A percentile compares a stretch with the other conserved stretches of the same genome.
These are phyloP conservation scores for Empis livida DNA, from an alignment of 2,888 invertebrate genomes.

Conservation along the genomic window DNA sequence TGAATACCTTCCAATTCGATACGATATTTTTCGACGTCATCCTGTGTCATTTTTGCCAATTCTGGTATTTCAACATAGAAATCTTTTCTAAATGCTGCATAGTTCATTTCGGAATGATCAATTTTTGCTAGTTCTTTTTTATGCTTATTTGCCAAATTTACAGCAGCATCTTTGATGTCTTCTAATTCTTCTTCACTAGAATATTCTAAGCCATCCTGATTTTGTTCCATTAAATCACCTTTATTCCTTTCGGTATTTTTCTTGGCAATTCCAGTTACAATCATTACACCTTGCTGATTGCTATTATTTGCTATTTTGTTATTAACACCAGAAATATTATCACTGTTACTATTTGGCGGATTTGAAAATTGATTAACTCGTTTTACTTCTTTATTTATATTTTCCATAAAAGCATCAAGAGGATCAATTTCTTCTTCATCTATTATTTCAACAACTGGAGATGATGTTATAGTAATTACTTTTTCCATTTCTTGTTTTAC, in stretches of 20 bases:
- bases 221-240: constrained; percentile 98
- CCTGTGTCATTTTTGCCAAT: constrained; percentile 76
- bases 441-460: constrained; percentile 27
- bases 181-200: constrained; percentile 95
- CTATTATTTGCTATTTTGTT: constrained; percentile 26
- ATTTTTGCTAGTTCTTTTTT: constrained; percentile 86
- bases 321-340: constrained; percentile 23
- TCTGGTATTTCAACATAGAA: constrained; percentile 98
- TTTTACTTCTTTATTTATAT: constrained; percentile 46
- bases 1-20: constrained; percentile 88
- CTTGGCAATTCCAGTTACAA: constrained; percentile 75
- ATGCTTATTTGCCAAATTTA: constrained; percentile 77
- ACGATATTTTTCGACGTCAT: constrained; percentile 74
- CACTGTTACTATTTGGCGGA: constrained; percentile 31
- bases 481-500: constrained; percentile 39
- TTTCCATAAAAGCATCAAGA: constrained; percentile 95
- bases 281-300: constrained; percentile 48
- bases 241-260: constrained; percentile 64
- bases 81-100: constrained; percentile 80
- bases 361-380: constrained; percentile 33
- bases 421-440: constrained; percentile 81
- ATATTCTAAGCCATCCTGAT: constrained; percentile 95
- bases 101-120: constrained; percentile 78
- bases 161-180: constrained; percentile 82
- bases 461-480: not conserved